Evolutionary conservation across 2,113 vertebrate species (phyloP).

Genomic region (Spizaetus ornatus): DNA sequence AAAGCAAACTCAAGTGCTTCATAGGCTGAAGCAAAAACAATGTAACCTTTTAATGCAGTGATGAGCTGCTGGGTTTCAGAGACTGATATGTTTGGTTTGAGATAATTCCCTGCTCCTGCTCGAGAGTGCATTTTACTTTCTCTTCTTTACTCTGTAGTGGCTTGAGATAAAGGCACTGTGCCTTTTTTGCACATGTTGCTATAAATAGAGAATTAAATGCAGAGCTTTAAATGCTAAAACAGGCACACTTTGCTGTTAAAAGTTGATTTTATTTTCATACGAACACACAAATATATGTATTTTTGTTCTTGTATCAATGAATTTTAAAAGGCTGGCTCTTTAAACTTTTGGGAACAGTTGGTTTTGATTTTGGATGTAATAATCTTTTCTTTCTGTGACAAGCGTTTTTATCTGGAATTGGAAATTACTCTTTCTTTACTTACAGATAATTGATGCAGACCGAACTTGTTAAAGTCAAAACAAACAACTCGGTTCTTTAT

Average conservation of each 20-base stretch:
- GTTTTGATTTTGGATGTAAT: slow-evolving; percentile 67
- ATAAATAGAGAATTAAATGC: slow-evolving; percentile 22
- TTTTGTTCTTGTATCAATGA: slow-evolving; percentile 1
- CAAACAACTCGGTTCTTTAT: slow-evolving; percentile 80
- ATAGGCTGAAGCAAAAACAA: not conserved
- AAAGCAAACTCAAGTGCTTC: not conserved
- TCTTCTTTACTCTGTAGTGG: not conserved
- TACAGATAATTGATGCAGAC: slow-evolving; percentile 78
- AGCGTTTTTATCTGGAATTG: slow-evolving; percentile 62
- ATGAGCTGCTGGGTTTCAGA: slow-evolving; percentile 37
- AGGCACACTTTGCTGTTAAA: slow-evolving; percentile 2
- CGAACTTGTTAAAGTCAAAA: slow-evolving; percentile 86
- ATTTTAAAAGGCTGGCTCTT: slow-evolving; percentile 58
- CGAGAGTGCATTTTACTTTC: not conserved
- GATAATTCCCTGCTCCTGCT: slow-evolving; percentile 21
- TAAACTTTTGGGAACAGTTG: slow-evolving; percentile 52
- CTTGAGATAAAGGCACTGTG: slow-evolving; percentile 9
- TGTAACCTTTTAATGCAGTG: slow-evolving; percentile 9
- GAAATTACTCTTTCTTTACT: slow-evolving; percentile 72
- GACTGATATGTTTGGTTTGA: not conserved
- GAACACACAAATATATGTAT: slow-evolving; percentile 18
- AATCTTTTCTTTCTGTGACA: slow-evolving; percentile 60
- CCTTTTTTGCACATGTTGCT: not conserved
- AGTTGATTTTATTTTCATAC: slow-evolving; percentile 35
- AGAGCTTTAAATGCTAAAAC: not conserved